phyloP scores from a whole-genome alignment of 2,113 vertebrate genomes.

The Elephantulus edwardii region DNA sequence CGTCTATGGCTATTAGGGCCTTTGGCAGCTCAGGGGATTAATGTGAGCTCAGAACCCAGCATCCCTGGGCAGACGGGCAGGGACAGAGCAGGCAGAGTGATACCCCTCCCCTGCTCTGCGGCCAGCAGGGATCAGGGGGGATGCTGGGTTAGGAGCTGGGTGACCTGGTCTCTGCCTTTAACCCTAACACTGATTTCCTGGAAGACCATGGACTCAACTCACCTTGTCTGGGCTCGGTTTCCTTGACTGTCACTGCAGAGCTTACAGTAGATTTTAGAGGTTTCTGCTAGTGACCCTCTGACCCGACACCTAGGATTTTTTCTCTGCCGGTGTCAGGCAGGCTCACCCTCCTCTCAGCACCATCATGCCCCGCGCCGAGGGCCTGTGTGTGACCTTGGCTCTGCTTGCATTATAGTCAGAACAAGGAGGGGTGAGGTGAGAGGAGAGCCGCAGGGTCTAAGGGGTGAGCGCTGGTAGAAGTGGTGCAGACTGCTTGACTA shows the following conservation, averaged over 20 bases:
- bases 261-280: background rate
- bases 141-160: background rate
- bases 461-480: background rate
- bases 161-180: background rate
- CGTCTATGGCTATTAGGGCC: background rate
- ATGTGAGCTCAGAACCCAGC: background rate
- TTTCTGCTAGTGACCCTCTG: background rate
- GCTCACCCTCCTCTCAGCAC: background rate
- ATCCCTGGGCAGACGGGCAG: background rate
- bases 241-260: background rate
- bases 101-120: background rate
- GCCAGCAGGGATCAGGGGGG: background rate
- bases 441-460: background rate
- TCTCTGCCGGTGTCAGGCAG: background rate
- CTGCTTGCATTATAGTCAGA: background rate
- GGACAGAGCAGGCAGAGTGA: background rate
- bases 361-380: no score
- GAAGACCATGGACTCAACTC: background rate
- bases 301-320: background rate
- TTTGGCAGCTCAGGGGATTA: background rate
- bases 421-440: background rate
- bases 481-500: background rate
- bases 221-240: background rate
- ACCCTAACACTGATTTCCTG: background rate
- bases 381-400: background rate